Evolutionary conservation across 2,888 invertebrate species (phyloP), one percentile per base, ranked within the genome.

Genomic region (Camponotus fellah): DNA sequence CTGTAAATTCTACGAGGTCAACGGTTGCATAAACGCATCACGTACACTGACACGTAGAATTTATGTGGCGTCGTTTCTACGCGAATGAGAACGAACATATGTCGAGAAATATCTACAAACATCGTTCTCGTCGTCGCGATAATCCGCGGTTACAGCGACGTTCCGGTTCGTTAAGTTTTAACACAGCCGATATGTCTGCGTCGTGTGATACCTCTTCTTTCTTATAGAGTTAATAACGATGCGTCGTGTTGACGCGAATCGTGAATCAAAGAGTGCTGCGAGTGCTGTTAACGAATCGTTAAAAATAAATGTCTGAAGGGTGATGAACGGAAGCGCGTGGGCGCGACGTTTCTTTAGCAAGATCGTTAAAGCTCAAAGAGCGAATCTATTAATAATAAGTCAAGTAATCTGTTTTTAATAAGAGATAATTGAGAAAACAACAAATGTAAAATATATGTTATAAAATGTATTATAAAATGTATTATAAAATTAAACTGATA

Each of bases 21-120:
- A 81, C 74, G 49, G 62, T 14, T 65, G 75, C 69, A 60, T 72
- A 75, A 88, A 88, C 79, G 68, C 65, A 56, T 83, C 53, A 46
- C 26, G 26, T 69, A 68, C 60, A 17, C 58, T 26, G 53, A n/a
- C 34, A 71, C 34, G 34, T 12, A 5, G 43, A 37, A 14, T 21
- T 43, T 40, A n/a, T n/a, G 26, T 0, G 9, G 9, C 71, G 37
- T 64, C 62, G 40, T 40, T 3, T 72, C 37, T n/a, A 21, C 46
- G 14, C 21, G 21, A 10, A 26, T 26, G 64, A 26, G 32, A 6
- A 14, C 12, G n/a, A 37, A 10, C 82, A 37, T 32, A 56, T n/a
- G 75, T 46, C 21, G n/a, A 53, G 26, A 40, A 46, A 56, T 10
- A 32, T 77, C 43, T 40, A 17, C 43, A 8, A 26, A 34, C 46